Conservation (phyloP, 2,113 vertebrate species). For the Seriola aureovittata region DNA sequence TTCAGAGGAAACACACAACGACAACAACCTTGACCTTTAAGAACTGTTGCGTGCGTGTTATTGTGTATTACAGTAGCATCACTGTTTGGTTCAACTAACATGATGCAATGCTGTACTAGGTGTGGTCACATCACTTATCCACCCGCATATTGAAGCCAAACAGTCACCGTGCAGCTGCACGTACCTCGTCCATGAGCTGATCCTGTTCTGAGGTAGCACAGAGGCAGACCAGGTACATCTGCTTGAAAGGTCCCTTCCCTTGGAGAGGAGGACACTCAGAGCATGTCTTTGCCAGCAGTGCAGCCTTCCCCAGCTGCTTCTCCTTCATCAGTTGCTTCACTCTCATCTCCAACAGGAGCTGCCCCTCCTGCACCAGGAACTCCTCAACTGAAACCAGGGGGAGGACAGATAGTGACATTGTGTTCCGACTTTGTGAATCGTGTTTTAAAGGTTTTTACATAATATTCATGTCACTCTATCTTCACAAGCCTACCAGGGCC, state of each 20-base stretch:
- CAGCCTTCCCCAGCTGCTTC: conserved; percentile 88
- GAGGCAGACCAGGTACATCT: conserved; percentile 95
- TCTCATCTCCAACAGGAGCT: conserved; percentile 92
- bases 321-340: conserved; percentile 96
- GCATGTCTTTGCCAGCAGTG: conserved; percentile 92
- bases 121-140: not conserved
- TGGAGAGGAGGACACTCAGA: conserved; percentile 89
- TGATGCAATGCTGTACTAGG: no score
- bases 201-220: conserved; percentile 91
- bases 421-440: not conserved
- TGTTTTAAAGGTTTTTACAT: not conserved
- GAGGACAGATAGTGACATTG: not conserved
- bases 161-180: not conserved
- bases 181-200: conserved; percentile 93
- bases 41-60: no score
- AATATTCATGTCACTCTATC: no score
- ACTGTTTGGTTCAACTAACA: no score
- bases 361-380: conserved; percentile 92
- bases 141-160: no score
- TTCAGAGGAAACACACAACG: no score
- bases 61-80: no score
- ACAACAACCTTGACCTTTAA: no score
- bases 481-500: no score
- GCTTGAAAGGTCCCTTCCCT: conserved; percentile 91
- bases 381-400: conserved; percentile 85